Conservation (phyloP, 2,888 invertebrate species). For the Drosophila infuscata region DNA sequence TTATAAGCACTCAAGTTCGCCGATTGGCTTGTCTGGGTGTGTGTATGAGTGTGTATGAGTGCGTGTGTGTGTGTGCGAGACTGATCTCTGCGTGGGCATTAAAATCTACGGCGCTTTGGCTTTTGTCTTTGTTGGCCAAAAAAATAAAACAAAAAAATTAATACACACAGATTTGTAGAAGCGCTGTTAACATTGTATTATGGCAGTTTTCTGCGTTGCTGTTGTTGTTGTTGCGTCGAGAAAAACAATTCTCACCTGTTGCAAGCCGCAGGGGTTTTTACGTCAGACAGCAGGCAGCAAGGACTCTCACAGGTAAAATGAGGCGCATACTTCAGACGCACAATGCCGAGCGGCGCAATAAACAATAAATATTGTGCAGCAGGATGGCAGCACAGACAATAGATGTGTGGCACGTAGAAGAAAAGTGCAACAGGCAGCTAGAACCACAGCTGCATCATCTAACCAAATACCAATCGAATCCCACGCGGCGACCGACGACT, state of each 20-base stretch:
- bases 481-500: constrained; percentile 61
- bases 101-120: constrained; percentile 67
- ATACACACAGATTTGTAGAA: constrained; percentile 54
- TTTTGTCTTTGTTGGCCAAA: constrained; percentile 71
- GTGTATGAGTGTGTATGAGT: constrained; percentile 9
- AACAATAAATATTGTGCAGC: constrained; percentile 49
- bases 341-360: constrained; percentile 50
- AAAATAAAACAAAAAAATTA: constrained; percentile 1
- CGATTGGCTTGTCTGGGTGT: constrained; percentile 30
- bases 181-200: constrained; percentile 69
- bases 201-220: constrained; percentile 45
- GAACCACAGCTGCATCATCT: constrained; percentile 38
- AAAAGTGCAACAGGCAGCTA: constrained; percentile 48
- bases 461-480: constrained; percentile 37
- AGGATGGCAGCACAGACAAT: constrained; percentile 38
- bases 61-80: constrained; percentile 16
- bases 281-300: constrained; percentile 57
- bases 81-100: constrained; percentile 74
- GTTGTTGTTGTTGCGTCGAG: constrained; percentile 11
- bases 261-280: constrained; percentile 67
- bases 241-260: constrained; percentile 66
- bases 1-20: constrained; percentile 76
- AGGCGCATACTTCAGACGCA: constrained; percentile 54
- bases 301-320: constrained; percentile 57
- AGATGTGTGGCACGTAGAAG: constrained; percentile 37